Conservation (phyloP, 2,113 vertebrate genomes). For the Larimichthys polyactis region DNA sequence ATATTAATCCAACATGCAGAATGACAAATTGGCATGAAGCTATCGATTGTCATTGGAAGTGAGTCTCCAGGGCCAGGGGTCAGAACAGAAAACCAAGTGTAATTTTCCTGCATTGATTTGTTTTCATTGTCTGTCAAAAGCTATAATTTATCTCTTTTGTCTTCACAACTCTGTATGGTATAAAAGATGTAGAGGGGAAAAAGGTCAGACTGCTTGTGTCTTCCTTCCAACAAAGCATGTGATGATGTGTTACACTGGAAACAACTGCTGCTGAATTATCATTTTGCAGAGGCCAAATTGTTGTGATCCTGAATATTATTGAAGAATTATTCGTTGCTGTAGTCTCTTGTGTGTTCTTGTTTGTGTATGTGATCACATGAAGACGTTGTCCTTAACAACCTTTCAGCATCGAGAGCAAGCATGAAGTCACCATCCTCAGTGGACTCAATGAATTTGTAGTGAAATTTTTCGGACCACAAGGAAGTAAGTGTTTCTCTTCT, state of each 20-base stretch:
- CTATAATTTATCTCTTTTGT: conserved; percentile 32
- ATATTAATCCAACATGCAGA: background rate
- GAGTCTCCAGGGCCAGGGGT: background rate
- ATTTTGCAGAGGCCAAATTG: background rate
- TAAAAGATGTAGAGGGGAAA: conserved; percentile 5
- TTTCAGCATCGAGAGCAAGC: conserved; percentile 98
- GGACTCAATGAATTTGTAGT: conserved; percentile 99
- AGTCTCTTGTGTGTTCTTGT: background rate
- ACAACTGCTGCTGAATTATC: conserved; percentile 1
- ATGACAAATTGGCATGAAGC: conserved; percentile 16
- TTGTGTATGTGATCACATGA: conserved; percentile 17
- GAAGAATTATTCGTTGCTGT: background rate
- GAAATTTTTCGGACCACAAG: conserved; percentile 99
- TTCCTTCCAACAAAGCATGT: conserved; percentile 5
- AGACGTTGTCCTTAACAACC: conserved; percentile 79
- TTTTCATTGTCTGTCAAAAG: conserved; percentile 38
- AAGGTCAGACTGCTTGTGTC: conserved; percentile 22
- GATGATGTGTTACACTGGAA: conserved; percentile 3
- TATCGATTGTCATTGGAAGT: conserved; percentile 15
- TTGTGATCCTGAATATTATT: background rate
- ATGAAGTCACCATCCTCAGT: conserved; percentile 98
- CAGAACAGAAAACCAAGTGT: conserved; percentile 12
- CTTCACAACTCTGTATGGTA: background rate
- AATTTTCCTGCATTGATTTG: conserved; percentile 47
- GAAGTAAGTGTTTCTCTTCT: conserved; percentile 90